Conservation (phyloP, 2,113 vertebrate species). For the Crotalus viridis region DNA sequence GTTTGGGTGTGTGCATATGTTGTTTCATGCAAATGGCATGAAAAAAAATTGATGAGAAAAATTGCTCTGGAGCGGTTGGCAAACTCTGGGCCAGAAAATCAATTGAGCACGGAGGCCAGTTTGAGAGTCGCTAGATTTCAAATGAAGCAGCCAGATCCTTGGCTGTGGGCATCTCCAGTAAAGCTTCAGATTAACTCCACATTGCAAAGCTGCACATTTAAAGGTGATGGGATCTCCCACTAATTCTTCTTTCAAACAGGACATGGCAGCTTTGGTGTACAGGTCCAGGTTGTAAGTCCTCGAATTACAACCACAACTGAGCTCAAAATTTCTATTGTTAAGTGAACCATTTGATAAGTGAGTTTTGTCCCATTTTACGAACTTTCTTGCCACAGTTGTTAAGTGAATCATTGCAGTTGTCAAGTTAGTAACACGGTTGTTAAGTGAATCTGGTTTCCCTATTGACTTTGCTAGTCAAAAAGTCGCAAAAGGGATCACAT, state of each 20-base stretch:
- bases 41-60: not conserved
- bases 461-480: not conserved
- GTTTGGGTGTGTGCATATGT: not conserved
- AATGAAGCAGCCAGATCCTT: not conserved
- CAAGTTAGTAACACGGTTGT: not conserved
- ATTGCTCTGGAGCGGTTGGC: not conserved
- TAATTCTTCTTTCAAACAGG: conserved; percentile 18
- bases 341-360: not conserved
- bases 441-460: not conserved
- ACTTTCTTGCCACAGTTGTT: not conserved
- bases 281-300: not conserved
- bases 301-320: not conserved
- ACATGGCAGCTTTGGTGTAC: conserved; percentile 41
- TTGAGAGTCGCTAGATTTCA: not conserved
- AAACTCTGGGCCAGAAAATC: not conserved
- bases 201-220: not conserved
- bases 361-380: not conserved
- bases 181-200: rapidly evolving
- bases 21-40: not conserved
- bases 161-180: not conserved
- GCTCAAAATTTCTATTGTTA: not conserved
- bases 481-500: not conserved
- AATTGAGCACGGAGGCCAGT: not conserved
- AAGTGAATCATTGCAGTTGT: not conserved
- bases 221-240: not conserved